A percentile compares a stretch with the other conserved stretches of the same genome.
Conservation (phyloP, 1,140 invertebrate genomes). For the Zaprionus tsacasi region DNA sequence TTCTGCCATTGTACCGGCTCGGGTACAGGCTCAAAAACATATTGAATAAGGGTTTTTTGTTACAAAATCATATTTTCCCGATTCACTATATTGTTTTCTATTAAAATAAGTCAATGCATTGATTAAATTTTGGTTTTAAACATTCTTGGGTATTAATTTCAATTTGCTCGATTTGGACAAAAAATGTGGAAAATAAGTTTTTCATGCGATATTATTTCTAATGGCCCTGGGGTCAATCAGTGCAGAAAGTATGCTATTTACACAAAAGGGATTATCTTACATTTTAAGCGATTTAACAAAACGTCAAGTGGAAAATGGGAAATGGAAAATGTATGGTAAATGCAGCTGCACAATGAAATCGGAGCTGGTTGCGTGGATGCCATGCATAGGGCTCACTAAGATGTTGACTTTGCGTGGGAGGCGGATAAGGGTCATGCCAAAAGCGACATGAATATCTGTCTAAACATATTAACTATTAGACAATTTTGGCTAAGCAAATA, state of each 20-base stretch:
- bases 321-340: conserved; percentile 39
- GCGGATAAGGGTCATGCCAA: not conserved
- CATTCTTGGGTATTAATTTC: too few relatives aligned
- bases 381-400: conserved; percentile 1
- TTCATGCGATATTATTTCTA: not conserved
- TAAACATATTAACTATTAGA: not conserved
- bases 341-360: conserved; percentile 58
- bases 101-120: too few relatives aligned
- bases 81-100: too few relatives aligned
- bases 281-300: conserved; percentile 54
- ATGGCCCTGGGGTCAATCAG: not conserved
- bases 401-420: not conserved
- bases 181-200: too few relatives aligned
- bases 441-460: not conserved
- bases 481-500: conserved; percentile 3
- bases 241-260: conserved; percentile 1
- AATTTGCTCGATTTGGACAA: too few relatives aligned
- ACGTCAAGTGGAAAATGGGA: conserved; percentile 42
- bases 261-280: conserved; percentile 55
- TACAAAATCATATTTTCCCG: too few relatives aligned
- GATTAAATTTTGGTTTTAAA: too few relatives aligned
- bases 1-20: too few relatives aligned
- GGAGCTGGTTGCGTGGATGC: not conserved
- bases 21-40: too few relatives aligned
- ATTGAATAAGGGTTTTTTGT: too few relatives aligned